Percentiles rank a stretch among this genome's conserved stretches.
Evolutionary conservation across 2,113 vertebrate species (phyloP).

Genomic region (Leptobrachium ailaonicum): DNA sequence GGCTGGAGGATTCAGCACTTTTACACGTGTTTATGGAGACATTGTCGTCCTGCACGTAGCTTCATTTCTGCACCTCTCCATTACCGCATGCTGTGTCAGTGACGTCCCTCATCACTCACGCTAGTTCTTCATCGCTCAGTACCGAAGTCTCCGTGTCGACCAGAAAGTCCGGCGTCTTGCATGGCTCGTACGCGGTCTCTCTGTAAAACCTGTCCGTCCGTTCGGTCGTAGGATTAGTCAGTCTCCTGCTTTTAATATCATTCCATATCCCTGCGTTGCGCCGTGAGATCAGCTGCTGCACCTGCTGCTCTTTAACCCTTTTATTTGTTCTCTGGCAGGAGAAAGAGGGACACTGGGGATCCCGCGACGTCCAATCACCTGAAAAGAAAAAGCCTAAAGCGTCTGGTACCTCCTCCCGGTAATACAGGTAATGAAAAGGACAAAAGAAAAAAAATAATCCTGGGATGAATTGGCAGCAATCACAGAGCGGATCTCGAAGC

Average conservation of each 20-base stretch:
- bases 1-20: background rate
- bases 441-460: too few relatives aligned
- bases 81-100: background rate
- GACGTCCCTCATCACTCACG: background rate
- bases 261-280: background rate
- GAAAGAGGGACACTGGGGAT: background rate
- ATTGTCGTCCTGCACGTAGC: background rate
- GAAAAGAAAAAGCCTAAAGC: slow-evolving; percentile 8
- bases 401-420: background rate
- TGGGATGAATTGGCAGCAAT: too few relatives aligned
- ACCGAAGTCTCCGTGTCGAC: background rate
- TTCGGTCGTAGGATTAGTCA: background rate
- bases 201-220: background rate
- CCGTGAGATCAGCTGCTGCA: background rate
- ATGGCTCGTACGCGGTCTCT: background rate
- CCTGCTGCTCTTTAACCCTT: background rate
- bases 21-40: background rate
- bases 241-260: background rate
- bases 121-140: background rate
- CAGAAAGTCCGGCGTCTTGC: background rate
- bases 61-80: background rate
- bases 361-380: background rate
- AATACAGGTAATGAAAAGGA: background rate
- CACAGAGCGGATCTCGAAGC: too few relatives aligned
- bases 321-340: slow-evolving; percentile 18